Base-by-base conservation (phyloP, 2,888 invertebrate species). In the Latrodectus elegans region DNA sequence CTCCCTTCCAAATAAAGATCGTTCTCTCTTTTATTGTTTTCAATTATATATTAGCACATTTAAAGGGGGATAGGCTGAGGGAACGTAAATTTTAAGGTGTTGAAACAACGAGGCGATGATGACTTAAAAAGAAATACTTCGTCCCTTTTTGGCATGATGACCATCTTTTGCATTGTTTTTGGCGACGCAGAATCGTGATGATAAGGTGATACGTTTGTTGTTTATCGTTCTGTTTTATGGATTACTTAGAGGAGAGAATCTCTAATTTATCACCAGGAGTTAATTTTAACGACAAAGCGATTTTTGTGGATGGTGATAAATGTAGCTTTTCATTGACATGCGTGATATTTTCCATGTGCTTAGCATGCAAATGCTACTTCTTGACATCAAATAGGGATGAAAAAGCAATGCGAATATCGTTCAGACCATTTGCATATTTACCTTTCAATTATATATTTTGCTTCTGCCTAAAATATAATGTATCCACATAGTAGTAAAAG, bases 11-110 rank as follows among this genome's bases (percentile, higher is more conserved):
- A 83, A 83, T 83, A 83, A 76, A 83, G 76, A 71, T 22, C 81
- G 72, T 64, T 15, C 22, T 38, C 38, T 38, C 80, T 86, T 86
- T 86, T 86, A 86, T 86, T 86, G 81, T 86, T 86, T 86, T 86
- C 86, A 86, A 86, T 86, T 86, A 86, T 81, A 86, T 86, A 86
- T 81, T 81, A 86, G 80, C 86, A 71, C 79, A 78, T 73, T 75
- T 73, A 81, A 60, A 73, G 71, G 64, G 78, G 38, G 4, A 38
- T 38, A 38, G 38, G 38, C 38, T 38, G 38, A 52, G 65, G 52
- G 60, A 73, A 80, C 76, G 86, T 86, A 72, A 86, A 81, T 75
- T 80, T 84, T 84, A 70, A 70, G 73, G 81, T 64, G 51, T 65
- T 64, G 38, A 26, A 60, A 11, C 71, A 74, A 53, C 70, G 64